Evolutionary conservation across 1,140 invertebrate species (phyloP), one percentile per base, ranked within the genome.

Genomic region (Papilio polytes): DNA sequence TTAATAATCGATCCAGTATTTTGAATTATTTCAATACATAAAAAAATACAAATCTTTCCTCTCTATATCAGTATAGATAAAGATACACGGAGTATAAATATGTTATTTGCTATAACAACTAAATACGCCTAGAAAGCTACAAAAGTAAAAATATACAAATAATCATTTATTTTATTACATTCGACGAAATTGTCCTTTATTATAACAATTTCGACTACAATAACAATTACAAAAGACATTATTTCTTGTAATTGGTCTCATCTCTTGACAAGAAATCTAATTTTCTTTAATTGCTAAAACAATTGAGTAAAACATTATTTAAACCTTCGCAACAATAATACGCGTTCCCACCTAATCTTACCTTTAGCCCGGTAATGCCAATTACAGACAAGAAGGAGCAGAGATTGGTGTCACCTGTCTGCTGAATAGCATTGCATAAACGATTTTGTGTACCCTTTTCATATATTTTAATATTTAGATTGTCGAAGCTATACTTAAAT

Each of bases 241-340:
- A 66, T 66, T 66, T 31, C 26, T 10, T 66, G 15, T 66, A 26
- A 66, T 66, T 63, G 12, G 56, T 63, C n/a, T 63, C 51, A 10
- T 66, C 26, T 3, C 22, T 66, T 66, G 36, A 66, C 63, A 66
- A 66, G 63, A 66, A 66, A 66, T 66, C 63, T 66, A 66, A 66
- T 66, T 66, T 66, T 66, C 63, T 66, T 66, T 66, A 66, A 66
- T 8, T 18, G 63, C 59, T 66, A 12, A 13, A 66, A 31, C 63
- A 66, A 66, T 66, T 31, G 26, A 26, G 20, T 66, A 15, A 66
- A 66, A 4, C 26, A 66, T 36, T 66, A 66, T 26, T 66, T 66
- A 15, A 36, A 66, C 10, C 63, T 66, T 66, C 10, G 12, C 53
- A 56, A 66, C 63, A 66, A 36, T 66, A 31, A 66, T 13, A 66